Base-by-base conservation (phyloP, 2,888 invertebrate genomes). In the Plemyria rubiginata region DNA sequence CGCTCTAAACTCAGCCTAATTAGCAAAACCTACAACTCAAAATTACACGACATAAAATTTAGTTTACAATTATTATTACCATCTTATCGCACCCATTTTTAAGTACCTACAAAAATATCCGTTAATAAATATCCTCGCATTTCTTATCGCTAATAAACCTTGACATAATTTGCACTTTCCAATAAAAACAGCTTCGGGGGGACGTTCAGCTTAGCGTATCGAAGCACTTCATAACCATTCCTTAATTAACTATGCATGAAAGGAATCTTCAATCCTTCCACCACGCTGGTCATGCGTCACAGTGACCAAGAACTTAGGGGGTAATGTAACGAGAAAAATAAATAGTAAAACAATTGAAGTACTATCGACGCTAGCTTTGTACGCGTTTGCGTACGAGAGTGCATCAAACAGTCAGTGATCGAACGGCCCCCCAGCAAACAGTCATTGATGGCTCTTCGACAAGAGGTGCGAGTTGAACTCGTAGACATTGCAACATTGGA, bases 381-480 rank as follows among this genome's bases (percentile, higher is more conserved):
- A 62, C 46, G 53, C 46, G 13, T 46, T 16, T 12, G 49, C 49
- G 32, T 36, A 78, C 77, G 78, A 76, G 77, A 84, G 85, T 85
- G 87, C 85, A 78, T 76, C 74, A 73, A 81, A 81, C 81, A 77
- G 84, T 87, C 81, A 88, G 80, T 82, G 82, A 77, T 82, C 82
- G 81, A 86, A 86, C 90, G 88, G 81, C 90, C 92, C 92, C 92
- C 92, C 92, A 65, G 90, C 91, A 81, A 88, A 86, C 88, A 90
- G 89, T 93, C 93, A 95, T 94, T 98, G 97, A 92, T 98, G 98
- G 89, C 97, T 97, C 91, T 98, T 98, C 91, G 98, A 98, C 75
- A 98, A 94, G 85, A 98, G 94, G 94, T 98, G 98, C 76, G 98
- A 97, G 94, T 98, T 98, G 94, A 99, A 99, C 89, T 99, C 98